A percentile compares a stretch with the other conserved stretches of the same genome.
These are phyloP conservation scores for Nicator chloris DNA, from an alignment of 2,113 vertebrate species.

Conservation along the genomic window DNA sequence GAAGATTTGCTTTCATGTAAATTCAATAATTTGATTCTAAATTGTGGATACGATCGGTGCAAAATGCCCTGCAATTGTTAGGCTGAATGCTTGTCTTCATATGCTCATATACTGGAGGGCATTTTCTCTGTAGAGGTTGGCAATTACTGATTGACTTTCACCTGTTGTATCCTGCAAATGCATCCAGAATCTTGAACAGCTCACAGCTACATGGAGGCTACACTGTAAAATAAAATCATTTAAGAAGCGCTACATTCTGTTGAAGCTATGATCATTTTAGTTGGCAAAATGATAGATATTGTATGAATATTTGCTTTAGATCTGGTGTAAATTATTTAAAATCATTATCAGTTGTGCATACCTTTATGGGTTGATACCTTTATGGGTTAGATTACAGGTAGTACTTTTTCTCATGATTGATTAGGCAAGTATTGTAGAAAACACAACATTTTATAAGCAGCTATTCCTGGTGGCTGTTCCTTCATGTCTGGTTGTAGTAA, in stretches of 20 bases:
- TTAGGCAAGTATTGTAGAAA: neutral
- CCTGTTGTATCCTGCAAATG: neutral
- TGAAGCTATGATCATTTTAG: neutral
- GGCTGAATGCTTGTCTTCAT: neutral
- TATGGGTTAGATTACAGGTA: neutral
- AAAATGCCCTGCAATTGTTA: neutral
- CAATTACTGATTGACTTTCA: neutral
- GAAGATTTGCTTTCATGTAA: neutral
- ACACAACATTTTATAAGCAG: neutral
- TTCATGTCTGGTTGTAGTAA: neutral
- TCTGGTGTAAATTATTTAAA: neutral
- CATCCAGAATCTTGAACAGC: neutral
- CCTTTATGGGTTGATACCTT: neutral
- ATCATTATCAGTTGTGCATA: neutral
- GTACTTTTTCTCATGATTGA: neutral
- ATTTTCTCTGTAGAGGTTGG: neutral
- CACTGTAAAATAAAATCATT: neutral
- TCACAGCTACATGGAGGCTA: neutral
- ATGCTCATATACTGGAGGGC: neutral
- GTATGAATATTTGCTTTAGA: neutral
- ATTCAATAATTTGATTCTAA: neutral
- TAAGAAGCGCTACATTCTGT: accelerated
- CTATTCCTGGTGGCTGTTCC: neutral
- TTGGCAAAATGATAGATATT: neutral
- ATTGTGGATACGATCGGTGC: neutral